A percentile compares a stretch with the other conserved stretches of the same genome.
Conservation (phyloP, 2,888 invertebrate species). For the Dromius quadrimaculatus region DNA sequence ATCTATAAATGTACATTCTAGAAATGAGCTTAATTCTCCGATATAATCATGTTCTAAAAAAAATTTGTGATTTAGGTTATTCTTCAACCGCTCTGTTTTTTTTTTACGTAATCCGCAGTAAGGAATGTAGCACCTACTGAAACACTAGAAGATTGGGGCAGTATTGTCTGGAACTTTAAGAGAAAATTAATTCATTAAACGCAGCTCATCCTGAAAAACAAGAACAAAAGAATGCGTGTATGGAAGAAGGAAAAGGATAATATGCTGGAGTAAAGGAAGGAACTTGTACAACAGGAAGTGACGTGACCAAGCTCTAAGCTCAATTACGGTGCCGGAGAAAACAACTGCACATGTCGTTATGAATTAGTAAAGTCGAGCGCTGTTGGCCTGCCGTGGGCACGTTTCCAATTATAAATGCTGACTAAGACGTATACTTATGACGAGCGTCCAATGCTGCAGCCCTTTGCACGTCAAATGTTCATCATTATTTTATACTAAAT, state of each 20-base stretch:
- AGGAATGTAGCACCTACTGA: too few species aligned
- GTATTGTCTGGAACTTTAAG: slow-evolving; percentile 10
- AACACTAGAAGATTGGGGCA: too few species aligned
- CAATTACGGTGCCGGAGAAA: slow-evolving; percentile 41
- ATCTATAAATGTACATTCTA: too few species aligned
- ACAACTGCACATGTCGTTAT: slow-evolving; percentile 50
- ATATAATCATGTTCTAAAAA: too few species aligned
- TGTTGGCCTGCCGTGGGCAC: slow-evolving; percentile 36
- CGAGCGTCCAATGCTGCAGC: slow-evolving; percentile 14
- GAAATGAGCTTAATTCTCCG: too few species aligned
- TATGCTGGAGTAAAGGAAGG: slow-evolving; percentile 14
- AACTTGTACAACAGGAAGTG: slow-evolving; percentile 34
- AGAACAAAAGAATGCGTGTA: slow-evolving; percentile 23
- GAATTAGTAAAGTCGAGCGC: slow-evolving; percentile 47
- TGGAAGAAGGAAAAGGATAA: slow-evolving; percentile 13
- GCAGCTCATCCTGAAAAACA: slow-evolving; percentile 12
- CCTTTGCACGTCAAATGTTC: slow-evolving; percentile 36
- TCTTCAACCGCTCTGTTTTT: too few species aligned
- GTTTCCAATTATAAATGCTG: slow-evolving; percentile 50
- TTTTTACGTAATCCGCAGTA: too few species aligned
- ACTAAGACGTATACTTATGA: slow-evolving; percentile 44
- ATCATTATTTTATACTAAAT: slow-evolving; percentile 25
- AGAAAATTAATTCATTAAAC: slow-evolving; percentile 34
- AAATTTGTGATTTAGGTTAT: too few species aligned
- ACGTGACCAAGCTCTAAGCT: slow-evolving; percentile 32